A percentile compares a stretch with the other conserved stretches of the same genome.
Conservation (phyloP, 2,797 vertebrate species). For the Perodicticus potto region DNA sequence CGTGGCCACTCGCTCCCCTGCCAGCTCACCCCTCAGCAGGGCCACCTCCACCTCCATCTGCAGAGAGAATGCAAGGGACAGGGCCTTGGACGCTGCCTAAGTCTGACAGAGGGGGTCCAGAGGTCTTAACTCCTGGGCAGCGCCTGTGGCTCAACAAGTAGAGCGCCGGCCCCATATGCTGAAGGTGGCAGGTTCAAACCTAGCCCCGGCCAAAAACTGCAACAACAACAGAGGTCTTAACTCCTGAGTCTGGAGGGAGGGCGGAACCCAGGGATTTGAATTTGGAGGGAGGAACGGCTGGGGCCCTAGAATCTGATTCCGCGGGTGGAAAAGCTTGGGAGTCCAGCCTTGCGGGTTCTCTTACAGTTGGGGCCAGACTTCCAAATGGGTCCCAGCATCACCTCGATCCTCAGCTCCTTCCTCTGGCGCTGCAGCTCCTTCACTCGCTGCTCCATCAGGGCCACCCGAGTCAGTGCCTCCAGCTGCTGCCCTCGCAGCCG, state of each 20-base stretch:
- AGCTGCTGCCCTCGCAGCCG: slow-evolving; percentile 70
- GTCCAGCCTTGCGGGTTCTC: neutral
- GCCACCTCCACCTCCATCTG: slow-evolving; percentile 95
- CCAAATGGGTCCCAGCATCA: slow-evolving; percentile 75
- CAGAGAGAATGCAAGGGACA: neutral
- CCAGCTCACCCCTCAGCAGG: slow-evolving; percentile 93
- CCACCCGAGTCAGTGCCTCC: slow-evolving; percentile 83
- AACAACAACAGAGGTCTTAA: neutral
- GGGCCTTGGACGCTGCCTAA: neutral
- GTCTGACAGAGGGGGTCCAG: neutral
- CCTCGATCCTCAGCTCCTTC: slow-evolving; percentile 94
- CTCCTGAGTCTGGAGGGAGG: neutral
- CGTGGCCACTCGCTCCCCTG: slow-evolving; percentile 89
- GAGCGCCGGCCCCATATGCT: no score
- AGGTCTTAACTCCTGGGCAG: neutral
- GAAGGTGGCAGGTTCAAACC: no score
- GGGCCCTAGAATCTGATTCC: neutral
- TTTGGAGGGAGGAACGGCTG: neutral
- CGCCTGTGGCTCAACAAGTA: no score
- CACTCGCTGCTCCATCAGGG: slow-evolving; percentile 90
- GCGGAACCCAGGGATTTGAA: neutral
- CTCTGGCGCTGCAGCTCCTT: slow-evolving; percentile 93
- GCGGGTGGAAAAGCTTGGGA: neutral
- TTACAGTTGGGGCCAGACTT: neutral
- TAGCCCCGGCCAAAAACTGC: no score